Evolutionary conservation across 2,113 vertebrate genomes (phyloP).

Genomic region (Tupaia tana): DNA sequence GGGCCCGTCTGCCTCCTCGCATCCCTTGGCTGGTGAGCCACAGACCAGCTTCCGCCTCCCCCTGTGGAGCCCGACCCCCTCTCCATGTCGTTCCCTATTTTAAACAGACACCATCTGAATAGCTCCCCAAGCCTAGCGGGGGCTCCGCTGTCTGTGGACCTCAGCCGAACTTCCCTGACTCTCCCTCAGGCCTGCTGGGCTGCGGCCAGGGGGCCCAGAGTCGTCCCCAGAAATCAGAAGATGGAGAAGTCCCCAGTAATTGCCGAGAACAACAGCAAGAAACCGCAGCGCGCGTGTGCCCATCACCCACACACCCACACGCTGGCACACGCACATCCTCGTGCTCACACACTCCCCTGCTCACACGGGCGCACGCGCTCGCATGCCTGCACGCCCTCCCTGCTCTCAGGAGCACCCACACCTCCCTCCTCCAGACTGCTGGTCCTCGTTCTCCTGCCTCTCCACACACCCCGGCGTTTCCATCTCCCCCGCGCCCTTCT

Average conservation of each 20-base stretch:
- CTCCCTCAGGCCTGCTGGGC: neutral
- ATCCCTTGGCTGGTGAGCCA: neutral
- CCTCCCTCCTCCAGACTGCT: neutral
- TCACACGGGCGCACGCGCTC: neutral
- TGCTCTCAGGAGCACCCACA: neutral
- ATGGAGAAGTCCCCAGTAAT: neutral
- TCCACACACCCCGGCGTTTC: neutral
- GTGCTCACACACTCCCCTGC: fast-evolving
- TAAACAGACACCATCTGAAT: neutral
- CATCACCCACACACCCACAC: fast-evolving
- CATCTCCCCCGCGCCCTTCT: neutral
- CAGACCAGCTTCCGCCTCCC: neutral
- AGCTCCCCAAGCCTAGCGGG: no score
- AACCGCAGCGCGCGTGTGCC: neutral
- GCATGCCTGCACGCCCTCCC: neutral
- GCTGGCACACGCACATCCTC: fast-evolving
- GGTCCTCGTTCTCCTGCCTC: neutral
- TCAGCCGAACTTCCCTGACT: neutral
- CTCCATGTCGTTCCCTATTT: neutral
- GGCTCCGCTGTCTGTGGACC: neutral
- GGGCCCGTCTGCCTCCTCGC: no score
- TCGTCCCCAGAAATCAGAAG: neutral
- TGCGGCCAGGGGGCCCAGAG: neutral
- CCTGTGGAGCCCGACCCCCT: neutral
- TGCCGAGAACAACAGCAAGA: neutral